These are phyloP conservation scores for Microdon myrmicae DNA, from an alignment of 2,888 invertebrate species.

Conservation along the genomic window DNA sequence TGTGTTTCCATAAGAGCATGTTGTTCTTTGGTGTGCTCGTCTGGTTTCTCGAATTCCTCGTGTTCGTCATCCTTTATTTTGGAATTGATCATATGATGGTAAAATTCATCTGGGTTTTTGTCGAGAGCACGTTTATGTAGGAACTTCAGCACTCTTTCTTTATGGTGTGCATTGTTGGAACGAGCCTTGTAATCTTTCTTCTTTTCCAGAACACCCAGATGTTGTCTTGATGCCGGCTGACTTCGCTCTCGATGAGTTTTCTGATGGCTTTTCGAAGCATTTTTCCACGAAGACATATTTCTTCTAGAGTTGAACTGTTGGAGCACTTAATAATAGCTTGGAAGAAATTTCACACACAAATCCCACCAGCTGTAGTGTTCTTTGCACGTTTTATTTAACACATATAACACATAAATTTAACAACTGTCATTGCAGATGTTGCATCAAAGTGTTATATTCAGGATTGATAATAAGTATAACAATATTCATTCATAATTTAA, in stretches of 20 bases:
- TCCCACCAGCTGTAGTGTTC: no score
- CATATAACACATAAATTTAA: no score
- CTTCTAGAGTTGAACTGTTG: no score
- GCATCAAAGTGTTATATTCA: no score
- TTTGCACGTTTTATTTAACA: no score
- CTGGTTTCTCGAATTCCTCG: constrained; percentile 75
- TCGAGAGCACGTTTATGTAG: constrained; percentile 86
- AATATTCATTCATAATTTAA: no score
- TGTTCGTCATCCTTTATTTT: constrained; percentile 74
- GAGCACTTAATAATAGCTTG: no score
- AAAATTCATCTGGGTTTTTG: constrained; percentile 98
- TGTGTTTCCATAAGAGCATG: constrained; percentile 89
- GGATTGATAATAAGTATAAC: no score
- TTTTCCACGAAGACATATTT: constrained; percentile 90
- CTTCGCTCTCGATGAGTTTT: constrained; percentile 86
- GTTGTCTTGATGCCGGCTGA: constrained; percentile 80
- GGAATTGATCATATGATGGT: constrained; percentile 96
- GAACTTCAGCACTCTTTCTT: constrained; percentile 82
- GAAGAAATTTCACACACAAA: no score
- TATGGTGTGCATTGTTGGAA: constrained; percentile 82
- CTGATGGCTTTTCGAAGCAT: constrained; percentile 85
- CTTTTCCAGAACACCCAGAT: constrained; percentile 86
- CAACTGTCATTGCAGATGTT: no score
- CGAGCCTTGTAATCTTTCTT: constrained; percentile 87
- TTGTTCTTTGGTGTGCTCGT: constrained; percentile 85